phyloP scores from a whole-genome alignment of 1,140 invertebrate species.

The Calliphora vicina region DNA sequence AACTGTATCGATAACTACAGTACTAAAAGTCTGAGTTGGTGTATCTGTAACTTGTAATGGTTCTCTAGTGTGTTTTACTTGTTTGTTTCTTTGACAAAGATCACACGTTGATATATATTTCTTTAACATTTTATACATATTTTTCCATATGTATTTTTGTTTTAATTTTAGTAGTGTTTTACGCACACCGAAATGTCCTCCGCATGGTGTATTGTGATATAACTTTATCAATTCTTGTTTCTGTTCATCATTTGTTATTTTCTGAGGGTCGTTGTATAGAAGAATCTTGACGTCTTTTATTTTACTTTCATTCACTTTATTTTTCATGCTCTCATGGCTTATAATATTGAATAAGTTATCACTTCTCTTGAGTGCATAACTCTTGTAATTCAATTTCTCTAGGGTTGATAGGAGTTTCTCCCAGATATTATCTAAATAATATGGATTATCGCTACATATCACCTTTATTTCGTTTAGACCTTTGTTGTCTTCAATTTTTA shows the following conservation, averaged over 20 bases:
- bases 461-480: too few relatives aligned
- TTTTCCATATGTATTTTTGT: too few relatives aligned
- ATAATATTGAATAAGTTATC: neutral
- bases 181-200: too few relatives aligned
- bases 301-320: neutral
- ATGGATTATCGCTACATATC: too few relatives aligned
- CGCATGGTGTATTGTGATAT: too few relatives aligned
- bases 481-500: too few relatives aligned
- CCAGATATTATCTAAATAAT: neutral
- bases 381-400: neutral
- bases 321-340: neutral
- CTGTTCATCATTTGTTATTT: neutral
- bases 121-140: too few relatives aligned
- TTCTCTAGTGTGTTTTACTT: neutral
- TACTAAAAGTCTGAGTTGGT: neutral
- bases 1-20: neutral
- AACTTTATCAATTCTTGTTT: too few relatives aligned
- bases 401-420: neutral
- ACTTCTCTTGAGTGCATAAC: neutral
- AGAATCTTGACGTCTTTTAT: neutral
- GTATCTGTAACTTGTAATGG: neutral
- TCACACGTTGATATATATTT: too few relatives aligned
- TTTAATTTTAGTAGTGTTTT: too few relatives aligned
- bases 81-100: too few relatives aligned
- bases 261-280: neutral